Evolutionary conservation across 2,888 invertebrate genomes (phyloP).

Genomic region (Ochropleura plecta): DNA sequence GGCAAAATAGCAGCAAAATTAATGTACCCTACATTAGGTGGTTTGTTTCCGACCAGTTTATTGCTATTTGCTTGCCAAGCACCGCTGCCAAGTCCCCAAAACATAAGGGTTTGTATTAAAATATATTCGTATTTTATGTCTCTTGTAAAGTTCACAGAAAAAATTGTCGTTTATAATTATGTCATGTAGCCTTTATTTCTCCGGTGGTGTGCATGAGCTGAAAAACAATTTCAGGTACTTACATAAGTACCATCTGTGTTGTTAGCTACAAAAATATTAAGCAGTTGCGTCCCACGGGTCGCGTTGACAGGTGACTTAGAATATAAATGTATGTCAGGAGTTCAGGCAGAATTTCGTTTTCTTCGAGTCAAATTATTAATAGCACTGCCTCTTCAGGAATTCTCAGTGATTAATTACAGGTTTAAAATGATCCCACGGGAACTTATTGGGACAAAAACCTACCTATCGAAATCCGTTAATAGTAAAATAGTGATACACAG

Average conservation of each 20-base stretch:
- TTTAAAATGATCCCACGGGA: not conserved
- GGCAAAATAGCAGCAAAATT: constrained; percentile 53
- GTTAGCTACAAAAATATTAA: constrained; percentile 34
- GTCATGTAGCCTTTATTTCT: constrained; percentile 55
- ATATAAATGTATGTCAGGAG: constrained; percentile 4
- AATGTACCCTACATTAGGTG: constrained; percentile 61
- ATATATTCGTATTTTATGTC: constrained; percentile 35
- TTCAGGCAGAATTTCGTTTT: not conserved
- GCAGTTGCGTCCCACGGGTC: constrained; percentile 32
- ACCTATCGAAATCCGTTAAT: not conserved
- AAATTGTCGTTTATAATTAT: constrained; percentile 41
- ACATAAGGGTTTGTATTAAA: constrained; percentile 42
- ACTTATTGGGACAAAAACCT: not conserved
- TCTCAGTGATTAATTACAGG: not conserved
- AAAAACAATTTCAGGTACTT: constrained; percentile 54
- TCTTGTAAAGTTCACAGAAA: constrained; percentile 30
- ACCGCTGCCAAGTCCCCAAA: constrained; percentile 57
- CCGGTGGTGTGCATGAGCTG: constrained; percentile 31
- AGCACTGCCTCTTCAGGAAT: not conserved
- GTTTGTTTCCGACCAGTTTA: constrained; percentile 59
- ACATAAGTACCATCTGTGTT: constrained; percentile 38
- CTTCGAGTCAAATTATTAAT: not conserved
- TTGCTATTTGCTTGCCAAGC: constrained; percentile 56
- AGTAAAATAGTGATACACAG: not conserved
- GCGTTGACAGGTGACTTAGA: constrained; percentile 13